These are phyloP conservation scores for Latheticus oryzae DNA, from an alignment of 2,888 invertebrate species.

Conservation along the genomic window DNA sequence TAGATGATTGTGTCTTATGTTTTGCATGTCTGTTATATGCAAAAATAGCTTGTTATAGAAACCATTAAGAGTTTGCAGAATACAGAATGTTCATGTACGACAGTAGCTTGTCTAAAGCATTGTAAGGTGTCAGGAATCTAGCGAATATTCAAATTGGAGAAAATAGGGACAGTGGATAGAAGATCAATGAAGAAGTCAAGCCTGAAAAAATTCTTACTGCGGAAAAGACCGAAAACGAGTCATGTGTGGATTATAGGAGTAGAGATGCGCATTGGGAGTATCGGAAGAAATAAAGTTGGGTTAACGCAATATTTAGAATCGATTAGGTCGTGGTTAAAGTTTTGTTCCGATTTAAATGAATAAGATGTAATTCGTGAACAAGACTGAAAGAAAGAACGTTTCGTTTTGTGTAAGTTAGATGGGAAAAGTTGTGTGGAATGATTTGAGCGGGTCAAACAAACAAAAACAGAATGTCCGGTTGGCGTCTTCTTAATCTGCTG, in stretches of 20 bases:
- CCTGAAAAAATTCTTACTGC: conserved; percentile 4
- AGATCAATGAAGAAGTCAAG: conserved; percentile 6
- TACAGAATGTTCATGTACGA: too few relatives aligned
- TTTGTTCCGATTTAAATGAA: conserved; percentile 36
- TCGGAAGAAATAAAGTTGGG: conserved; percentile 17
- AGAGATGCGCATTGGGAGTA: conserved; percentile 1
- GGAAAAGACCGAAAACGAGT: conserved; percentile 18
- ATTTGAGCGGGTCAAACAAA: conserved; percentile 46
- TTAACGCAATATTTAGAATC: conserved; percentile 26
- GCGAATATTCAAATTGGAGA: conserved; percentile 2
- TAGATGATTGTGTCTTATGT: conserved; percentile 10
- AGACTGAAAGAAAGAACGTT: conserved; percentile 45
- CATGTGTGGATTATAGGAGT: conserved; percentile 26
- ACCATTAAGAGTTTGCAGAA: neutral
- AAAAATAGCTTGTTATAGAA: conserved; percentile 17
- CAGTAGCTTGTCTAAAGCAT: too few relatives aligned
- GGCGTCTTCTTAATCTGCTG: conserved; percentile 40
- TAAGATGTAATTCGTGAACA: conserved; percentile 42
- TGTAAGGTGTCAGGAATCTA: too few relatives aligned
- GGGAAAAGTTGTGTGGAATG: conserved; percentile 58
- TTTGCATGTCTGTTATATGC: conserved; percentile 15
- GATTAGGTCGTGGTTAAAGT: conserved; percentile 27
- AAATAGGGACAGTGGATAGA: conserved; percentile 1
- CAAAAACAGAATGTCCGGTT: conserved; percentile 32
- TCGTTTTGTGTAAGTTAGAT: conserved; percentile 55